These are phyloP conservation scores for Poecile montanus DNA, from an alignment of 2,797 vertebrate species.

Conservation along the genomic window DNA sequence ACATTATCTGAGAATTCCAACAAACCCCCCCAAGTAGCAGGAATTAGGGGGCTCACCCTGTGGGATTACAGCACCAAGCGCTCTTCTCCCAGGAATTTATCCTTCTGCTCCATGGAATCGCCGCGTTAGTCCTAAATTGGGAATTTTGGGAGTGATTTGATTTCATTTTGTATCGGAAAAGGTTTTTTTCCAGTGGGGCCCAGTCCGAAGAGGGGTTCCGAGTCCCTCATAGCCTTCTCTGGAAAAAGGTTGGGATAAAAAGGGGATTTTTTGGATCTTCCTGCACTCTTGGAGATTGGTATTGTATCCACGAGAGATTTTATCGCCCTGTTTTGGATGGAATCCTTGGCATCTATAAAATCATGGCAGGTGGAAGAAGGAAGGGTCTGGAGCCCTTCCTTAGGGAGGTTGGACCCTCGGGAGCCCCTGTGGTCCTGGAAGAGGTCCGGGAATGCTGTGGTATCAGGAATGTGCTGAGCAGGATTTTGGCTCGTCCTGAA, in stretches of 20 bases:
- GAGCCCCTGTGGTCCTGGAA: background rate
- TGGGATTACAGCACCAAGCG: background rate
- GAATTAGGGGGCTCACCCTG: background rate
- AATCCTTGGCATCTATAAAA: background rate
- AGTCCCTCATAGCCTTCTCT: background rate
- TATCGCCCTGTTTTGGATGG: background rate
- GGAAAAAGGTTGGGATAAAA: background rate
- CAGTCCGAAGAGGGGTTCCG: background rate
- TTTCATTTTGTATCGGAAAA: background rate
- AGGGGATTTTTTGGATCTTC: background rate
- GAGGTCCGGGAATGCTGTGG: background rate
- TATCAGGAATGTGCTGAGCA: background rate
- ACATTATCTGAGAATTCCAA: conserved; percentile 60
- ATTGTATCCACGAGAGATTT: background rate
- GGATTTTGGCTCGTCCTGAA: background rate
- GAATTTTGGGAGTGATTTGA: background rate
- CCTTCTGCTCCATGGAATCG: background rate
- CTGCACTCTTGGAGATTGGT: background rate
- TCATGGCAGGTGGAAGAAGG: background rate
- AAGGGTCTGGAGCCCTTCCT: background rate
- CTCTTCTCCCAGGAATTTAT: background rate
- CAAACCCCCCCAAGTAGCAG: background rate
- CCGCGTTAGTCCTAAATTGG: background rate
- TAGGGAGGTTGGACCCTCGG: background rate
- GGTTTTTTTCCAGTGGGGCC: background rate